Evolutionary conservation across 1,140 invertebrate genomes (phyloP).

Genomic region (Neoseiulus cucumeris): DNA sequence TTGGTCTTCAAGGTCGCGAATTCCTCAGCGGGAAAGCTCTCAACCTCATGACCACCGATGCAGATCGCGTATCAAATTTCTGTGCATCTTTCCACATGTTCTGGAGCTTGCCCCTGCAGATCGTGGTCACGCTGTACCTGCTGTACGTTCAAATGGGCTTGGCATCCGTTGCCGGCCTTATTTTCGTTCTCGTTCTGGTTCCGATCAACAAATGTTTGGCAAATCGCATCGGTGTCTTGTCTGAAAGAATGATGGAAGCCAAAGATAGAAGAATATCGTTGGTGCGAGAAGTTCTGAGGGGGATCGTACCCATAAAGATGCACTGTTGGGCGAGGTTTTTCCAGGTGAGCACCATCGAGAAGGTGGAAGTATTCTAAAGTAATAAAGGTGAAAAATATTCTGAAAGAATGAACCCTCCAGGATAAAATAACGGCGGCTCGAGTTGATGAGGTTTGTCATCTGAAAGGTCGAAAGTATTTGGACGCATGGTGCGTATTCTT

Average conservation of each 20-base stretch:
- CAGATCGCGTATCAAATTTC: slow-evolving; percentile 80
- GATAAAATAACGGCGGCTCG: slow-evolving; percentile 36
- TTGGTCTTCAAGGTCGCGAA: slow-evolving; percentile 22
- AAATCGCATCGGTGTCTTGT: slow-evolving; percentile 66
- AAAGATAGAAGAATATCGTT: slow-evolving; percentile 78
- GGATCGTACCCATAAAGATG: slow-evolving; percentile 72
- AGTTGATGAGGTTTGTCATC: slow-evolving; percentile 46
- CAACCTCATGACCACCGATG: slow-evolving; percentile 92
- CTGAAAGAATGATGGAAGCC: slow-evolving; percentile 63
- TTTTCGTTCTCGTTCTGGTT: slow-evolving; percentile 66
- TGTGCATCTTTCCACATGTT: slow-evolving; percentile 85
- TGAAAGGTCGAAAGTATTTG: slow-evolving; percentile 74
- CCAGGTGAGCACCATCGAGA: slow-evolving; percentile 36
- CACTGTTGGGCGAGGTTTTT: slow-evolving; percentile 87
- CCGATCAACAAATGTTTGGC: slow-evolving; percentile 83
- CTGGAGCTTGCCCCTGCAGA: slow-evolving; percentile 84
- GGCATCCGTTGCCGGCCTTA: slow-evolving; percentile 70
- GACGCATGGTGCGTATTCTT: slow-evolving; percentile 97
- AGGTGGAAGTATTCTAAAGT: too few relatives aligned
- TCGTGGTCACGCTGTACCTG: slow-evolving; percentile 55
- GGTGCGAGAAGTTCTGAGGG: slow-evolving; percentile 64
- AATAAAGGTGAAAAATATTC: too few relatives aligned
- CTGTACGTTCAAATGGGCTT: slow-evolving; percentile 68
- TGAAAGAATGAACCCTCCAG: slow-evolving; percentile 13
- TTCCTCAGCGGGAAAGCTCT: slow-evolving; percentile 69